Evolutionary conservation across 1,140 invertebrate genomes (phyloP), one percentile per base, ranked within the genome.

Genomic region (Argopecten irradians): DNA sequence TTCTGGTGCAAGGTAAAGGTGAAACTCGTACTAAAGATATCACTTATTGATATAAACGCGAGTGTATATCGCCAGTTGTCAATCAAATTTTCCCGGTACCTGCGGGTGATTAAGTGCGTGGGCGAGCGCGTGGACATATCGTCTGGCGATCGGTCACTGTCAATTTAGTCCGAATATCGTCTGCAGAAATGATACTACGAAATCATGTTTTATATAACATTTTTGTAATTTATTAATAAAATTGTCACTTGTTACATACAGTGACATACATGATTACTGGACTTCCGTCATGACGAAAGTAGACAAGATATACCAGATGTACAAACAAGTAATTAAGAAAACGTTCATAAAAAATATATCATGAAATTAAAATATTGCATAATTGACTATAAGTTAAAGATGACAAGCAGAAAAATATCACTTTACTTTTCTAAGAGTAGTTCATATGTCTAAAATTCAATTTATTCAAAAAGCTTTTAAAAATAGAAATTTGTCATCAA

Each of bases 191-290:
- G 28, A 71, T 71, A 7, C n/a, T 16, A 71, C 55, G 28, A 71
- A 28, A 28, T 71, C 55, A 71, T n/a, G 8, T 28, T 5, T n/a
- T 71, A 28, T 71, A 71, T n/a, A 28, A 71, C 55, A 71, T 28
- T 71, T 71, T 71, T 71, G 55, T 71, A 71, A 71, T 71, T 71
- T 71, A 71, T 71, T 71, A 71, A 71, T 71, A 71, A 28, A 71
- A 71, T 71, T n/a, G 55, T 71, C 16, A n/a, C 55, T 71, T n/a
- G 22, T 0, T 8, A 71, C 55, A 71, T 16, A 3, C n/a, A 3
- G 55, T 71, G 55, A 71, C 8, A n/a, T 71, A 28, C 3, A 71
- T 71, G 55, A n/a, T 71, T 71, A 71, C n/a, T 71, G 22, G 55
- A 71, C 55, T 71, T 19, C 43, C 19, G 43, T 46, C 55, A 71